Conservation (phyloP, 2,113 vertebrate species). For the Ellobius talpinus region DNA sequence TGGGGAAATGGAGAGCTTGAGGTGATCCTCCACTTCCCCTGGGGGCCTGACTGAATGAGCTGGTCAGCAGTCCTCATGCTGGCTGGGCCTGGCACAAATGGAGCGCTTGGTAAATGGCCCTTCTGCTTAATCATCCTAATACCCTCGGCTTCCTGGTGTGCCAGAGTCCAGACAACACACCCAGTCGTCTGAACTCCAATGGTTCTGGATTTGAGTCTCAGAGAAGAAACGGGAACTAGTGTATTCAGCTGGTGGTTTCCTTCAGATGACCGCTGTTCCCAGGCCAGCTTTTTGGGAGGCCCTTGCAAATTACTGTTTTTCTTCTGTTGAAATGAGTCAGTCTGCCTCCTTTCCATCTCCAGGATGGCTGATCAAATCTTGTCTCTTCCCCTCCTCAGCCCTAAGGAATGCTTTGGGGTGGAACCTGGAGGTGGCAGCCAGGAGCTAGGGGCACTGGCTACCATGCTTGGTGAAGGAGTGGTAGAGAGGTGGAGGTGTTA, state of each 20-base stretch:
- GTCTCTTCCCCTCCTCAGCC: background rate
- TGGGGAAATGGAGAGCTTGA: background rate
- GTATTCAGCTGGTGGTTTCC: background rate
- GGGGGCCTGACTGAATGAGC: background rate
- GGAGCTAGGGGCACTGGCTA: too few species aligned
- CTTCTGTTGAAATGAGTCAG: background rate
- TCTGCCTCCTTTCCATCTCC: background rate
- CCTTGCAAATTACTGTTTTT: background rate
- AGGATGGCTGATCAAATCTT: background rate
- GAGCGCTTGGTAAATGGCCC: constrained; percentile 6
- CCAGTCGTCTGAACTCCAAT: background rate
- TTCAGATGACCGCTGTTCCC: background rate
- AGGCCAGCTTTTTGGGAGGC: constrained; percentile 17
- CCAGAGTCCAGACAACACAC: background rate
- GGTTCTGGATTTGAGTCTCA: background rate
- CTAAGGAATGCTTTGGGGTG: background rate
- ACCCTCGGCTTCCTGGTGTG: background rate
- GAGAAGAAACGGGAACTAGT: constrained; percentile 7
- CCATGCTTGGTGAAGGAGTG: background rate
- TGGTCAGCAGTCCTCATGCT: background rate
- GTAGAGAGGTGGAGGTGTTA: background rate
- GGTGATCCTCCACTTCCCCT: background rate
- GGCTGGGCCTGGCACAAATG: background rate
- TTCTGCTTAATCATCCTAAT: background rate
- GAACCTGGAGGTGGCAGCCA: too few species aligned